Conservation (phyloP, 2,797 vertebrate genomes). For the Liparis tanakae region DNA sequence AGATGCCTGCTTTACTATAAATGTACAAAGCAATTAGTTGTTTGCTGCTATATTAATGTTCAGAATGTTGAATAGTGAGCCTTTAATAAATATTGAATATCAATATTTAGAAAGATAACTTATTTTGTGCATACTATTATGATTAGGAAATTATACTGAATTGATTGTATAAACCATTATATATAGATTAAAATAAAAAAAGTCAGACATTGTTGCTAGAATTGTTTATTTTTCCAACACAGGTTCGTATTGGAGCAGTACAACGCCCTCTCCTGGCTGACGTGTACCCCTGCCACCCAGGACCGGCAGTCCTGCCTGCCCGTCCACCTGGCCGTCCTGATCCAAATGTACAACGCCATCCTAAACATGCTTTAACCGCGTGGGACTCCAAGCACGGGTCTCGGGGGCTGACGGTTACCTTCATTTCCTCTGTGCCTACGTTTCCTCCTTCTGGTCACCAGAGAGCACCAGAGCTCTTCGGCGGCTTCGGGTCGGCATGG, state of each 20-base stretch:
- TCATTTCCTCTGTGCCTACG: constrained; percentile 58
- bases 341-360: constrained; percentile 98
- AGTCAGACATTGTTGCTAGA: not conserved
- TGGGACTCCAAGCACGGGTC: constrained; percentile 34
- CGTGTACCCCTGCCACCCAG: constrained; percentile 95
- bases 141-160: not conserved
- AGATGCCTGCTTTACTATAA: not conserved
- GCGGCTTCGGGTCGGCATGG: constrained; percentile 34
- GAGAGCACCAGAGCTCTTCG: constrained; percentile 70
- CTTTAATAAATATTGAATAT: no score
- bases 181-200: not conserved
- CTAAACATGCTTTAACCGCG: constrained; percentile 90
- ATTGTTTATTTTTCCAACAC: constrained; percentile 19
- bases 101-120: no score
- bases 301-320: constrained; percentile 98
- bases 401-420: constrained; percentile 22
- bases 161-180: not conserved
- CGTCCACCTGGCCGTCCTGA: constrained; percentile 95
- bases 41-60: not conserved
- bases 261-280: constrained; percentile 98
- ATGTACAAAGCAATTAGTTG: not conserved
- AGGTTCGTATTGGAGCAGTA: constrained; percentile 99
- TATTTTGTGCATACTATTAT: no score
- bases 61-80: no score
- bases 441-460: constrained; percentile 66